Base-by-base conservation (phyloP, 2,888 invertebrate species). In the Alviniconcha strummeri region DNA sequence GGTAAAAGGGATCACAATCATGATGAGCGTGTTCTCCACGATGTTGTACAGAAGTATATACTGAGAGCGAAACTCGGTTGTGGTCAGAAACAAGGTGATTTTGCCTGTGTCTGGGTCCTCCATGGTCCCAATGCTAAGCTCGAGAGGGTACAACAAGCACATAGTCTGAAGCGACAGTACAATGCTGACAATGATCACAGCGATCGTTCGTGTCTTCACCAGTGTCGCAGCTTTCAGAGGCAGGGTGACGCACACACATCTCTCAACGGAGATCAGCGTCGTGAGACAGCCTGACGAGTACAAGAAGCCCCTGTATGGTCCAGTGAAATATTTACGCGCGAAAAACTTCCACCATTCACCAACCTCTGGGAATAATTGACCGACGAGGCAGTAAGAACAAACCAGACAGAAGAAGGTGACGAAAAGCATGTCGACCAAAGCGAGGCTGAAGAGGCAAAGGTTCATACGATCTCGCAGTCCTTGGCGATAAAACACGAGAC, bases 401-500 rank as follows among this genome's bases (percentile, higher is more conserved):
- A 36, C 3, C 3, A 36, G 0, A 36, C 3, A 36, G 3, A 36
- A 36, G 36, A 36, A 36, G 36, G 36, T 36, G 36, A 36, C 36
- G 36, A 36, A 36, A 36, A 36, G 36, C 36, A 36, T 36, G 36
- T 36, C 36, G 36, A 3, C 36, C 36, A 36, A 36, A 36, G 36
- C 36, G 36, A 36, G 36, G 36, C 54, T 36, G 82, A 82, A 82
- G 54, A 82, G 82, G 13, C 75, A 76, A 5, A 82, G 55, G 76
- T 75, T 75, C 82, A 82, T 82, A 15, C 82, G 82, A 67, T 82
- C 82, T 5, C 74, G 57, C n/a, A 82, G 82, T 36, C 36, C 36
- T 36, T 36, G 36, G 3, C 36, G 36, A 36, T 36, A 36, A 36
- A 36, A 36, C 36, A 36, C 36, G 36, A 36, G 36, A 36, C 36